Percentiles rank a stretch among this genome's conserved stretches.
phyloP scores from a whole-genome alignment of 2,797 vertebrate genomes.

The Micrastur ruficollis region DNA sequence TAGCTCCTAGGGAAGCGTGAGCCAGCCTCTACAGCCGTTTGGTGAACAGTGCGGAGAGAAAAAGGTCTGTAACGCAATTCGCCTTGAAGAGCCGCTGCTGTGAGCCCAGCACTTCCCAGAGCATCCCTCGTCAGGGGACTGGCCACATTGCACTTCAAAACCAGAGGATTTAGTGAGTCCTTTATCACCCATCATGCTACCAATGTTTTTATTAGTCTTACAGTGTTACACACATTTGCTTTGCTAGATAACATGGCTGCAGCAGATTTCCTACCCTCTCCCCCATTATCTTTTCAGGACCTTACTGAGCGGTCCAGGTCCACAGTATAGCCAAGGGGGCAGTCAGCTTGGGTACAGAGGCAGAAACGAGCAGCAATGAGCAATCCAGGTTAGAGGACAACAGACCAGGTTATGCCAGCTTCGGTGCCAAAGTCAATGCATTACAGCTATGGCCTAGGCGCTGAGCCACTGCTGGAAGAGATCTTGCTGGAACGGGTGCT shows the following conservation, averaged over 20 bases:
- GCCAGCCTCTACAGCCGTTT: neutral
- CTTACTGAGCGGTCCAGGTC: neutral
- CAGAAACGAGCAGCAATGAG: neutral
- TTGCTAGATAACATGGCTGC: neutral
- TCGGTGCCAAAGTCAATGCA: neutral
- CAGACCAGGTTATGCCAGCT: neutral
- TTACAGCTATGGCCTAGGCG: neutral
- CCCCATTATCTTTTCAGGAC: neutral
- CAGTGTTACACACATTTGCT: neutral
- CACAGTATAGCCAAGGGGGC: neutral
- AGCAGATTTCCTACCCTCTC: neutral
- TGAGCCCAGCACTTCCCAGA: neutral
- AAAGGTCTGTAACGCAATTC: neutral
- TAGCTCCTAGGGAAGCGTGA: rapidly evolving
- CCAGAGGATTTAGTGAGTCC: neutral
- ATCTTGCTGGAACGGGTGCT: neutral
- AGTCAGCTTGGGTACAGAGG: neutral
- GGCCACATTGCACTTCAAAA: neutral
- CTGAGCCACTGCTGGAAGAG: neutral
- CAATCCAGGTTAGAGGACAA: neutral
- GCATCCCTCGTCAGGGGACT: neutral
- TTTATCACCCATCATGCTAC: neutral
- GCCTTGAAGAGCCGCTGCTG: neutral
- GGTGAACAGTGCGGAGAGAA: neutral
- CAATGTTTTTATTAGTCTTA: neutral